phyloP scores from a whole-genome alignment of 1,140 invertebrate species.

The Solenopsis fugax region DNA sequence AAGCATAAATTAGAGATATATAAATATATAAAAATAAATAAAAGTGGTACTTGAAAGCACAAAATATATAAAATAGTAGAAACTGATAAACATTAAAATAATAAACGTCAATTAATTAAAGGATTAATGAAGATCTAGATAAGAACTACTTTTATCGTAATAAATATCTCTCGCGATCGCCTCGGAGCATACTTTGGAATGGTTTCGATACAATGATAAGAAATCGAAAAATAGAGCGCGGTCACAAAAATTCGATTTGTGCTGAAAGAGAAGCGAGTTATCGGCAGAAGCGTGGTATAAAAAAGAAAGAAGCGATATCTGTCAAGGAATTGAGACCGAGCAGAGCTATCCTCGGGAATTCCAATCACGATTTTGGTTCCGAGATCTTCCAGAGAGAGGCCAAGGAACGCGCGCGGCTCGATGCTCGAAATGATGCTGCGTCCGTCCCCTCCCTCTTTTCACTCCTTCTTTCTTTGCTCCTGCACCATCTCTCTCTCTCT shows the following conservation, averaged over 20 bases:
- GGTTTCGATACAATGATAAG: neutral
- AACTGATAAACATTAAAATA: neutral
- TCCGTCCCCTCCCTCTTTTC: constrained; percentile 47
- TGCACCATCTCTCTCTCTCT: constrained; percentile 14
- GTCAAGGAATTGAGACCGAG: constrained; percentile 51
- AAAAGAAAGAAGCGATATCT: constrained; percentile 39
- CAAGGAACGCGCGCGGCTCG: constrained; percentile 77
- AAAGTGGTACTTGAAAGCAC: neutral
- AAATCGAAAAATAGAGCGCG: constrained; percentile 12
- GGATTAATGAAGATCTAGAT: neutral
- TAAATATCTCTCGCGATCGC: neutral
- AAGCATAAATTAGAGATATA: constrained; percentile 3
- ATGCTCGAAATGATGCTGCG: constrained; percentile 61
- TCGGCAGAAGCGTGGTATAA: constrained; percentile 11
- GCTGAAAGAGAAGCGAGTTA: constrained; percentile 20
- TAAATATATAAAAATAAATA: neutral
- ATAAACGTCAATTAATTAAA: neutral
- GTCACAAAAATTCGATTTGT: constrained; percentile 53
- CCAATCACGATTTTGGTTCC: constrained; percentile 82
- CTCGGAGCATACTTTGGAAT: neutral
- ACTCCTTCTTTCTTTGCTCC: constrained; percentile 52
- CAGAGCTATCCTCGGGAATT: constrained; percentile 81
- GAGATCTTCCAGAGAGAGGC: constrained; percentile 65
- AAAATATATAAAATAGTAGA: constrained; percentile 13
- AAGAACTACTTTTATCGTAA: neutral